Evolutionary conservation across 2,113 vertebrate species (phyloP), one percentile per base, ranked within the genome.

Genomic region (Crocuta crocuta): DNA sequence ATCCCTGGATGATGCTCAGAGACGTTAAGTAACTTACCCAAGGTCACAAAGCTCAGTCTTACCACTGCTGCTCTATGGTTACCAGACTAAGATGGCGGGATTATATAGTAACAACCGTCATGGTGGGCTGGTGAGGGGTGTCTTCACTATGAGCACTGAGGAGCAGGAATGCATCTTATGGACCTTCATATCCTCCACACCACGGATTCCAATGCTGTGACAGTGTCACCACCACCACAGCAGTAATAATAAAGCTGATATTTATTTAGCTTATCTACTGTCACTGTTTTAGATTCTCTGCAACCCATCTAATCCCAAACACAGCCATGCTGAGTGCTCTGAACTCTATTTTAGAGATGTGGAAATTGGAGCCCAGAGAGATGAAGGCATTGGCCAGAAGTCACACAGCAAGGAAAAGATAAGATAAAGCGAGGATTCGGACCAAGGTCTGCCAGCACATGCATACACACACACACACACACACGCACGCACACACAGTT

Each of bases 21-120:
- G 61, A 92, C 68, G 74, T 88, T 81, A 61, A 88, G 35, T 12
- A 95, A 94, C 74, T 73, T 78, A 84, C 10, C 55, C 43, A 95
- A 74, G 58, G 55, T 95, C 87, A 96, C 87, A 95, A 70, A 90
- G 68, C 63, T 94, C 48, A 90, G 89, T 28, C 15, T 50, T 1
- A 66, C 1, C 0, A 3, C 35, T 61, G 19, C 43, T 17, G 35
- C 53, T 3, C 2, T 6, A 61, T 35, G 55, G 8, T 55, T 35
- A 50, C 31, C 13, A 80, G 28, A 39, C 9, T 50, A 48, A 48
- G 35, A 43, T 66, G 63, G 16, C 1, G 7, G 4, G 50, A 86
- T 9, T 26, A 43, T 1, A 17, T 1, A 15, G 17, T 11, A 7
- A 8, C 48, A 43, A 1, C 0, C 2, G 26, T 26, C 50, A 33